Base-by-base conservation (phyloP, 2,888 invertebrate species). In the Trypoxylon attenuatum region DNA sequence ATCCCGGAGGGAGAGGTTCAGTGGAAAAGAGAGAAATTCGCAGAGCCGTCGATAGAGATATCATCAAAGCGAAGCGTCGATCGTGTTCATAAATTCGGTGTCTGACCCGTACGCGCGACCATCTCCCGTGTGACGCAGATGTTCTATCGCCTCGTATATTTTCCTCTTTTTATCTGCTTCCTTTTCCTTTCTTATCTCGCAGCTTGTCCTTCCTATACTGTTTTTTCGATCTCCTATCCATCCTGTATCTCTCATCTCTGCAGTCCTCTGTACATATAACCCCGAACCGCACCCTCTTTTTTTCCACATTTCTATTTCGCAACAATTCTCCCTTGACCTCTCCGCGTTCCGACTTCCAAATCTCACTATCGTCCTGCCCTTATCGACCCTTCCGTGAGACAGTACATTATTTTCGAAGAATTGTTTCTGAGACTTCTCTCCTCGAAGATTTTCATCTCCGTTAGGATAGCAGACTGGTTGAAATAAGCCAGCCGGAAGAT, bases 81-180 rank as follows among this genome's bases (percentile, higher is more conserved):
- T 73, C 77, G 71, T 65, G 69, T 77, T 74, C 75, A 71, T 76
- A 78, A 78, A 78, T 78, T 79, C 68, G 67, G 63, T 69, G 72
- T 72, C 68, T 67, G 55, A 70, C 65, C 59, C 52, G 60, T 61
- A 71, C 64, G 54, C 56, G 68, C 66, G 64, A 62, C 68, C 65
- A 56, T 61, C 55, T 64, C 66, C 56, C 54, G 49, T 38, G 56
- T 55, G 52, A 57, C 50, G 50, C 49, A 57, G 54, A 67, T 60
- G 51, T 45, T 43, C 55, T 21, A 51, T 60, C 56, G 64, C 54
- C 23, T 29, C 51, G 42, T 55, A 60, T 53, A 59, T 57, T 53
- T 46, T 46, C 42, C 50, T 23, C 5, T 41, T 53, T 61, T 53
- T 61, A 61, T 68, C 53, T 57, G 43, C n/a, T 38, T 19, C 29